Base-by-base conservation (phyloP, 2,797 vertebrate species). In the Petrocephalus sullivani region DNA sequence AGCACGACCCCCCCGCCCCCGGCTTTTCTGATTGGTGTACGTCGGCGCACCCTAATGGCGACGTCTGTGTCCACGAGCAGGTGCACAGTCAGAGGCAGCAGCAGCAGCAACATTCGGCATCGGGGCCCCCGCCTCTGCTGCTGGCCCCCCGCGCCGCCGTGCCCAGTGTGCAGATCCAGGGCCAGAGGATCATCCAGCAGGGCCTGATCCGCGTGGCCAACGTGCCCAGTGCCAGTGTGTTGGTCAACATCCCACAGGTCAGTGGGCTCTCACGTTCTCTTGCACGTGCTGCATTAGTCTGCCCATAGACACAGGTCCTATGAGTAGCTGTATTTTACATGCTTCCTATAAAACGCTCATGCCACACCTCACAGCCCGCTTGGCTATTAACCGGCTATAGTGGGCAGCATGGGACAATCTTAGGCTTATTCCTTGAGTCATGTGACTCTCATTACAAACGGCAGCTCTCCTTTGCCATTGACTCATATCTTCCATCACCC, bases 101-200 rank as follows among this genome's bases (percentile, higher is more conserved):
- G 94, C 97, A 98, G 90, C 95, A 96, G 89, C 96, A 98, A 93
- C 97, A 97, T 93, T 97, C 97, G n/a, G 95, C 96, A 87, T 97
- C 98, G 0, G 96, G 95, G 5, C 97, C 98, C 0, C 98, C 98
- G 0, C 96, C 96, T 0, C 95, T 98, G 91, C 95, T 99, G 78
- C 89, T 99, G 94, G 97, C 97, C 0, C 96, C 97, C 1, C 95
- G 97, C 81, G 97, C 95, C 0, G 95, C 97, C 0, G 95, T 95
- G 85, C 95, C 97, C 91, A 94, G 92, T 0, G 94, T 96, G 10
- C 96, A 96, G 53, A 93, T 96, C 60, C 97, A 97, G 93, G 95
- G 96, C 84, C 98, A 98, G 93, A 94, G 97, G 12, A 89, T 95
- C 92, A 94, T 97, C 91, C 98, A 98, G 90, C 93, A 97, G 57